Percentiles rank a stretch among this genome's conserved stretches.
Conservation (phyloP, 2,888 invertebrate genomes). For the Nycteola revayana region DNA sequence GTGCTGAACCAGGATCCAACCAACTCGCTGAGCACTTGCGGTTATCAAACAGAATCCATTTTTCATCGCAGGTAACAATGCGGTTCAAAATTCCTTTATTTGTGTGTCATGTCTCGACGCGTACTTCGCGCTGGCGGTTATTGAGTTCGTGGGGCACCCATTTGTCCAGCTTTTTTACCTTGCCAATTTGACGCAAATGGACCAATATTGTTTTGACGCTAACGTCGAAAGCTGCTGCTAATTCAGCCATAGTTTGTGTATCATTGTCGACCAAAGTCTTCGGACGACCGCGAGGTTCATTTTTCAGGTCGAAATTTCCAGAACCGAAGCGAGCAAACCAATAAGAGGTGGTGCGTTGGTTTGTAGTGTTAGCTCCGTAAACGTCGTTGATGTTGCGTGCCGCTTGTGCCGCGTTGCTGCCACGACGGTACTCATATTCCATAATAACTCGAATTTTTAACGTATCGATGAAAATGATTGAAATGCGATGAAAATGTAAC, state of each 20-base stretch:
- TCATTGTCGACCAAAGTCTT: too few species aligned
- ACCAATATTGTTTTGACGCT: too few species aligned
- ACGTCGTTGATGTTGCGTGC: constrained; percentile 1
- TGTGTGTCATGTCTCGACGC: too few species aligned
- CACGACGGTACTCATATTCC: constrained; percentile 6
- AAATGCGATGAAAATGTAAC: too few species aligned
- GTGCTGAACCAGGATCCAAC: constrained; percentile 4
- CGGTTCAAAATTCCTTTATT: constrained; percentile 2
- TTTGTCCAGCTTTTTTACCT: too few species aligned
- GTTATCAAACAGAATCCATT: constrained; percentile 11
- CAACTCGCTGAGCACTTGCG: constrained; percentile 10
- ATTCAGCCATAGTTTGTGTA: too few species aligned
- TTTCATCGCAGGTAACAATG: constrained; percentile 7
- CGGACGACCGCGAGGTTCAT: too few species aligned
- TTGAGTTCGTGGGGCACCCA: too few species aligned
- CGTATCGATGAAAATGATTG: not conserved
- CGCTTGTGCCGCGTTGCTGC: constrained; percentile 4
- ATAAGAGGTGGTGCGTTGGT: constrained; percentile 8
- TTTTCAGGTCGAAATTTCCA: constrained; percentile 4
- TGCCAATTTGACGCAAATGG: too few species aligned
- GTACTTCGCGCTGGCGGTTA: too few species aligned
- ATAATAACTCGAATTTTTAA: not conserved
- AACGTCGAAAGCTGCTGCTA: too few species aligned
- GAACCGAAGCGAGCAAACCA: constrained; percentile 8
- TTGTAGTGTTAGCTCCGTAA: constrained; percentile 3